Evolutionary conservation across 2,113 vertebrate species (phyloP).

Genomic region (Rhodinocichla rosea): DNA sequence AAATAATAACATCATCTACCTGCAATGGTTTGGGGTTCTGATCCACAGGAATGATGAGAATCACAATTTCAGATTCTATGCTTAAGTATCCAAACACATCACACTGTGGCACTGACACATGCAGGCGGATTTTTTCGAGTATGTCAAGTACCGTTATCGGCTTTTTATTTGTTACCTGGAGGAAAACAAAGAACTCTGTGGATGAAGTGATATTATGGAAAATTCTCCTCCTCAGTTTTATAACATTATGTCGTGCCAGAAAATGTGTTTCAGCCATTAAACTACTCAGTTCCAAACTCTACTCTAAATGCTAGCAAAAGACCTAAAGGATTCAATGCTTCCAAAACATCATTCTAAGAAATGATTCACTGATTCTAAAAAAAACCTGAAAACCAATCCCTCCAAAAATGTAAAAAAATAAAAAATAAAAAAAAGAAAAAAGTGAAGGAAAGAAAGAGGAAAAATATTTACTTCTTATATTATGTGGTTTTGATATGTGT

Average conservation of each 20-base stretch:
- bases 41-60: conserved; percentile 92
- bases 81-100: conserved; percentile 96
- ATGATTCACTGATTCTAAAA: background rate
- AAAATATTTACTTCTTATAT: background rate
- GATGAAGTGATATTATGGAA: background rate
- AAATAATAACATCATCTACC: conserved; percentile 65
- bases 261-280: background rate
- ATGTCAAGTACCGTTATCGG: conserved; percentile 89
- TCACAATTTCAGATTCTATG: conserved; percentile 90
- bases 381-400: background rate
- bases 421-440: too few relatives aligned
- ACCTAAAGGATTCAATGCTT: background rate
- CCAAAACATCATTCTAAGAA: background rate
- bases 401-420: background rate
- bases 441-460: background rate
- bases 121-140: conserved; percentile 86
- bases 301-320: background rate
- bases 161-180: conserved; percentile 85
- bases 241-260: background rate
- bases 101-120: conserved; percentile 94
- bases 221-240: background rate
- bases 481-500: background rate
- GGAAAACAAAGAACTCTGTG: background rate
- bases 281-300: background rate
- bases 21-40: conserved; percentile 89